Evolutionary conservation across 53 echinoderm and acorn worm genomes (phyloP).

Genomic region (Pentamera pediparva): DNA sequence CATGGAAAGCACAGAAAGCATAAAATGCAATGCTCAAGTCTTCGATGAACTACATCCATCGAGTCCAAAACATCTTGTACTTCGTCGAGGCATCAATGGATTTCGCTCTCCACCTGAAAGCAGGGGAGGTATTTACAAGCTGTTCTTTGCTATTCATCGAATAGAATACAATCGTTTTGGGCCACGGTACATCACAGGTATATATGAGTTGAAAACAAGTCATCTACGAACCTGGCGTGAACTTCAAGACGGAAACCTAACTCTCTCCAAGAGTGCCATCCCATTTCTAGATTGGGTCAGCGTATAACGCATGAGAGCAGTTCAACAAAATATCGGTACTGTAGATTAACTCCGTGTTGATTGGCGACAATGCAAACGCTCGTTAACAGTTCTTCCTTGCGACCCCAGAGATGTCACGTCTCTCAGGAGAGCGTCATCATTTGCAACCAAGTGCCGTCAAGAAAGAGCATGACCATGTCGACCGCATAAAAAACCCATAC

Average conservation of each 20-base stretch:
- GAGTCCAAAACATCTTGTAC: slow-evolving; percentile 42
- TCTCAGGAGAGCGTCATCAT: slow-evolving; percentile 23
- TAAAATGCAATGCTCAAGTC: slow-evolving; percentile 54
- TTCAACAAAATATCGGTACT: slow-evolving; percentile 37
- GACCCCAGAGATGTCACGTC: slow-evolving; percentile 32
- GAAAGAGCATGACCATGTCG: slow-evolving; percentile 32
- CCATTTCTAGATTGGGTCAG: slow-evolving; percentile 49
- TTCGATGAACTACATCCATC: slow-evolving; percentile 53
- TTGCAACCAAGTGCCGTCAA: slow-evolving; percentile 5
- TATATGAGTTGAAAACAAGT: not conserved
- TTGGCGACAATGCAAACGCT: slow-evolving; percentile 31
- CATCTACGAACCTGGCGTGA: slow-evolving; percentile 39
- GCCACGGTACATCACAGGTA: not conserved
- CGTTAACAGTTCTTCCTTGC: slow-evolving; percentile 35
- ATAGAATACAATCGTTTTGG: slow-evolving; percentile 43
- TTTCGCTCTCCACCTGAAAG: slow-evolving; percentile 23
- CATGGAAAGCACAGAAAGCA: slow-evolving; percentile 41
- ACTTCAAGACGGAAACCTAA: slow-evolving; percentile 36
- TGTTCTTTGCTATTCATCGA: slow-evolving; percentile 36
- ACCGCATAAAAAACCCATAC: slow-evolving; percentile 44
- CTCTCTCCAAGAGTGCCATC: slow-evolving; percentile 46
- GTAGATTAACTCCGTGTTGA: slow-evolving; percentile 23
- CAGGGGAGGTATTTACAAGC: not conserved
- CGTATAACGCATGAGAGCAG: slow-evolving; percentile 41
- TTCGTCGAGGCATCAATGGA: slow-evolving; percentile 40